These are phyloP conservation scores for Percopsis transmontana DNA, from an alignment of 2,113 vertebrate genomes.

Conservation along the genomic window DNA sequence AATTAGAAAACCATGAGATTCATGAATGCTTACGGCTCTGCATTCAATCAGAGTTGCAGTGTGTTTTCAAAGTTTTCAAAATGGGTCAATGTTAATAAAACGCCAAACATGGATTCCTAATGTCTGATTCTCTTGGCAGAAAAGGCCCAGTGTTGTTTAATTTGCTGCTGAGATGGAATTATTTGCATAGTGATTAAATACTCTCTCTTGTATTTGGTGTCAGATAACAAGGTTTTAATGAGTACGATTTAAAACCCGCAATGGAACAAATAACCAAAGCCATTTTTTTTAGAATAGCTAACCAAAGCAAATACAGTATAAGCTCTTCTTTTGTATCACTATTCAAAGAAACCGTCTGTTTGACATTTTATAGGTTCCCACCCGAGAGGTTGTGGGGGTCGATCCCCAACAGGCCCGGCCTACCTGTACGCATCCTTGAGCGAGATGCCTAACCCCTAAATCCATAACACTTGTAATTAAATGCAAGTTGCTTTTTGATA, in stretches of 20 bases:
- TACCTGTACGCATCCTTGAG: too few relatives aligned
- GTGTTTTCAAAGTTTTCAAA: constrained; percentile 45
- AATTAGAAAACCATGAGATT: constrained; percentile 62
- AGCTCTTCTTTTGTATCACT: too few relatives aligned
- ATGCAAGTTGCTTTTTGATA: too few relatives aligned
- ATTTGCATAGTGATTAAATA: constrained; percentile 15
- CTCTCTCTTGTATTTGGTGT: neutral
- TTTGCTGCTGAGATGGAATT: constrained; percentile 23
- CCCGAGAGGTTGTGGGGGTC: too few relatives aligned
- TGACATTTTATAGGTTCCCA: too few relatives aligned
- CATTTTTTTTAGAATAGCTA: too few relatives aligned
- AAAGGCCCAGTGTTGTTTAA: constrained; percentile 27
- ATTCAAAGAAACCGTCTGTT: too few relatives aligned
- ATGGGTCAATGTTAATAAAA: constrained; percentile 34
- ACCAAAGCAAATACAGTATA: too few relatives aligned
- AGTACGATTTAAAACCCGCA: neutral
- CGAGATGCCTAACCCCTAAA: too few relatives aligned
- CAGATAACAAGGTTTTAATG: neutral
- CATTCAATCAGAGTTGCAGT: constrained; percentile 50
- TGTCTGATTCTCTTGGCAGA: constrained; percentile 26
- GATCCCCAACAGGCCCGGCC: too few relatives aligned
- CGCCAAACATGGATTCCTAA: constrained; percentile 3
- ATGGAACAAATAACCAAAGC: too few relatives aligned
- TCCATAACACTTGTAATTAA: too few relatives aligned
- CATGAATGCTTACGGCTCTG: constrained; percentile 40